These are phyloP conservation scores for Rallus limicola DNA, from an alignment of 2,113 vertebrate genomes.

Conservation along the genomic window DNA sequence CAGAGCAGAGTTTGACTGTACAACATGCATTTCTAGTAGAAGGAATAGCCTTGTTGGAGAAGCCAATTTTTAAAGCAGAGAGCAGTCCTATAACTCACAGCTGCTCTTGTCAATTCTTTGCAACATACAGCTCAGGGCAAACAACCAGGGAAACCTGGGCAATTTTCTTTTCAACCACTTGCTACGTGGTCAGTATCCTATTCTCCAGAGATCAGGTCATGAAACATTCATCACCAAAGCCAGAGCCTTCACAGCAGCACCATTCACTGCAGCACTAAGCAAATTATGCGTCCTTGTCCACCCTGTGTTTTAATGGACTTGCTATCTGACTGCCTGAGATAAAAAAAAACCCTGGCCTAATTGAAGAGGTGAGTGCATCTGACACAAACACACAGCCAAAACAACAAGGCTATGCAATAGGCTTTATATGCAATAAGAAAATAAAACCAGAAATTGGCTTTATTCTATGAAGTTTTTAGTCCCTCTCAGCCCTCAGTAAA, in stretches of 20 bases:
- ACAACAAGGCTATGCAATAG: too few species aligned
- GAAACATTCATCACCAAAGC: slow-evolving; percentile 4
- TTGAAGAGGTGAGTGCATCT: not conserved
- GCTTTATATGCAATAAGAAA: not conserved
- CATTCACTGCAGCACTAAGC: not conserved
- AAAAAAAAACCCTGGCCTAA: not conserved
- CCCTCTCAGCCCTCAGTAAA: not conserved
- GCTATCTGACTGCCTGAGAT: not conserved
- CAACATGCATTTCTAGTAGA: not conserved
- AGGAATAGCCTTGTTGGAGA: not conserved
- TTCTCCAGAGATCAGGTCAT: not conserved
- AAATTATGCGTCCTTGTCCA: not conserved
- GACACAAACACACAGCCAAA: not conserved
- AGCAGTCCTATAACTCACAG: not conserved
- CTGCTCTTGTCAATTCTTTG: not conserved
- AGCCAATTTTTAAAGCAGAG: not conserved
- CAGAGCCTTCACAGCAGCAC: not conserved
- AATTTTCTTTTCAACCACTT: not conserved
- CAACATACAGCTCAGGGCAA: not conserved
- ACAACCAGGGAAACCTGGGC: not conserved
- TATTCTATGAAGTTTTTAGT: not conserved
- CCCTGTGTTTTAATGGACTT: slow-evolving; percentile 31
- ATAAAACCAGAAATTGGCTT: not conserved
- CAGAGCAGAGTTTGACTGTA: not conserved
- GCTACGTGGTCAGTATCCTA: not conserved